Evolutionary conservation across 2,113 vertebrate genomes (phyloP).

Genomic region (Ranitomeya variabilis): DNA sequence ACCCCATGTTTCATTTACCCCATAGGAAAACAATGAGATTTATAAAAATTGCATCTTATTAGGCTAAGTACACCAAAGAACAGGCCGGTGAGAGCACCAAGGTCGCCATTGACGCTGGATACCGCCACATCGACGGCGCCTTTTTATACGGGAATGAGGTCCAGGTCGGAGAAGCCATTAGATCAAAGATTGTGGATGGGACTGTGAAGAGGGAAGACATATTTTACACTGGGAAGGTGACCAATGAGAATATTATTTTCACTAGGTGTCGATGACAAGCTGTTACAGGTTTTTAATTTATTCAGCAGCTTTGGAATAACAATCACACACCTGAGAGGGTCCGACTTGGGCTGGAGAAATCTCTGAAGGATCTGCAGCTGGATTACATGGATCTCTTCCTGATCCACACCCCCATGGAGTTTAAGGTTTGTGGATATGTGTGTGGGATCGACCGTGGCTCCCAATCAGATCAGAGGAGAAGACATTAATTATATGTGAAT

Average conservation of each 20-base stretch:
- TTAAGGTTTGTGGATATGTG: conserved; percentile 66
- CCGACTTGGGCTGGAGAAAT: neutral
- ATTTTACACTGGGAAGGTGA: neutral
- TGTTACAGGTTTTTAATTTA: neutral
- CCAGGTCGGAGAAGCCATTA: conserved; percentile 75
- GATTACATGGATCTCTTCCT: too few species aligned
- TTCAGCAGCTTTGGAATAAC: conserved; percentile 77
- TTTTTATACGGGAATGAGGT: conserved; percentile 78
- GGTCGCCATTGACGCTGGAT: conserved; percentile 75
- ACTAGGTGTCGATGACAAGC: conserved; percentile 14
- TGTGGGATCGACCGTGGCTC: neutral
- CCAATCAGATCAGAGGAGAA: too few species aligned
- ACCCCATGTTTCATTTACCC: too few species aligned
- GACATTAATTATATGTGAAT: too few species aligned
- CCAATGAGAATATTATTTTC: too few species aligned
- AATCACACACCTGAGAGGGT: conserved; percentile 75
- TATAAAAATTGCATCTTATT: too few species aligned
- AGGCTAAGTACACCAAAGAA: neutral
- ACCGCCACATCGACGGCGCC: conserved; percentile 78
- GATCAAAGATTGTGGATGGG: conserved; percentile 72
- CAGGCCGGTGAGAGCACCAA: conserved; percentile 67
- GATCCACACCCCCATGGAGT: conserved; percentile 81
- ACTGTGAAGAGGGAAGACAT: conserved; percentile 65
- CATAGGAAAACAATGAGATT: too few species aligned
- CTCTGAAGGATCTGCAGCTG: too few species aligned